These are phyloP conservation scores for Nebria salina DNA, from an alignment of 2,888 invertebrate species.

Conservation along the genomic window DNA sequence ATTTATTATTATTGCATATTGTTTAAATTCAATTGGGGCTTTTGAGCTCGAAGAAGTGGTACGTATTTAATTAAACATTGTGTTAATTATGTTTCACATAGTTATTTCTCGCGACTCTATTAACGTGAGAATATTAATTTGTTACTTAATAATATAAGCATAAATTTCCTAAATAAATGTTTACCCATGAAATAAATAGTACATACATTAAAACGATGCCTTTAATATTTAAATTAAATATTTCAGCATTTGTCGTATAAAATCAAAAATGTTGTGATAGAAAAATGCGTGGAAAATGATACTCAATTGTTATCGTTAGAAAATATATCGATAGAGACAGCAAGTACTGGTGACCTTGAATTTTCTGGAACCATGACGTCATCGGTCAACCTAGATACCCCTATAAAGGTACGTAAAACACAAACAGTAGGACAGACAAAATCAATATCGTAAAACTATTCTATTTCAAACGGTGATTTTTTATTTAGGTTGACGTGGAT, in stretches of 20 bases:
- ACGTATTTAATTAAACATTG: too few species aligned
- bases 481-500: conserved; percentile 50
- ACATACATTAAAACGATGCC: neutral
- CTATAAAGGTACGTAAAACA: conserved; percentile 49
- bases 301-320: conserved; percentile 45
- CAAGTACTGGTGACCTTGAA: conserved; percentile 38
- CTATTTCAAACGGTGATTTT: conserved; percentile 11
- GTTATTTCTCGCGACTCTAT: too few species aligned
- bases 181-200: too few species aligned
- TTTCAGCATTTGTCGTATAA: conserved; percentile 25
- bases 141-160: too few species aligned
- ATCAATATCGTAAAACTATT: neutral
- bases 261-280: conserved; percentile 47
- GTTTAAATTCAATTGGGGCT: conserved; percentile 20
- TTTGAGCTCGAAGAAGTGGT: too few species aligned
- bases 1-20: conserved; percentile 4
- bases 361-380: conserved; percentile 50
- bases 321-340: conserved; percentile 47
- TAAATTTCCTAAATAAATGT: too few species aligned
- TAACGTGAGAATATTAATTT: too few species aligned
- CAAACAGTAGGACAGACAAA: neutral
- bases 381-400: conserved; percentile 48
- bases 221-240: neutral
- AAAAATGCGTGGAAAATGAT: conserved; percentile 40
- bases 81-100: too few species aligned